A percentile compares a stretch with the other conserved stretches of the same genome.
These are phyloP conservation scores for Orbicella faveolata DNA, from an alignment of 64 coral and sea anemone species.

Conservation along the genomic window DNA sequence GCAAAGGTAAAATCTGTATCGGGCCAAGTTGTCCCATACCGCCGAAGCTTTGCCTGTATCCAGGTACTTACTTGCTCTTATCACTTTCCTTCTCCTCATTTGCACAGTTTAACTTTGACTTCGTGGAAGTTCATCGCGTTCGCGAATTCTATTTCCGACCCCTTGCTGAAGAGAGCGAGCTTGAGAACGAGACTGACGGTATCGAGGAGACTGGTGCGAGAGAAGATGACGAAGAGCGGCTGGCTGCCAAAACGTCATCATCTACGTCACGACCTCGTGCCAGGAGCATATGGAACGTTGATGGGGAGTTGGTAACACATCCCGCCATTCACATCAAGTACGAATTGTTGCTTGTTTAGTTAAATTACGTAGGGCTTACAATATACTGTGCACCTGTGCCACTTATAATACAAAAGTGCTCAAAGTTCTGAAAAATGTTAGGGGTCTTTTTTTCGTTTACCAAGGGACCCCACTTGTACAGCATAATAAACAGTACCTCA, in stretches of 20 bases:
- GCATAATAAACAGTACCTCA: too few species aligned
- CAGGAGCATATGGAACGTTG: conserved; percentile 86
- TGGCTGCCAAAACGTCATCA: conserved; percentile 20
- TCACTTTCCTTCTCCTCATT: not conserved
- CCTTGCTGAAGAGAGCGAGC: conserved; percentile 3
- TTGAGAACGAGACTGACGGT: conserved; percentile 50
- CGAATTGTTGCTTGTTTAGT: not conserved
- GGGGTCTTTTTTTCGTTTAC: too few species aligned
- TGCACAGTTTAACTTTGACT: conserved; percentile 78
- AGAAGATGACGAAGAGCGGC: conserved; percentile 35
- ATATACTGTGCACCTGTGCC: too few species aligned
- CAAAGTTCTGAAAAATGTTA: too few species aligned
- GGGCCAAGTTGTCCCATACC: too few species aligned
- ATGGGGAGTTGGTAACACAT: conserved; percentile 72
- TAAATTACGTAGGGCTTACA: too few species aligned
- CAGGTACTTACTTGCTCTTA: too few species aligned
- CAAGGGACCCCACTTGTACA: too few species aligned
- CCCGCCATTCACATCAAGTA: conserved; percentile 79
- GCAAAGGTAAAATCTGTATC: too few species aligned
- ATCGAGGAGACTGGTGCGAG: not conserved
- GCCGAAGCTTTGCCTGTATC: too few species aligned
- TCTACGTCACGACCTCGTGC: conserved; percentile 24
- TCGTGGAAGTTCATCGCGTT: conserved; percentile 88
- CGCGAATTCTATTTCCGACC: conserved; percentile 76
- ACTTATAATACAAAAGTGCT: too few species aligned